A percentile compares a stretch with the other conserved stretches of the same genome.
These are phyloP conservation scores for Nymphalis polychloros DNA, from an alignment of 2,888 invertebrate genomes.

Conservation along the genomic window DNA sequence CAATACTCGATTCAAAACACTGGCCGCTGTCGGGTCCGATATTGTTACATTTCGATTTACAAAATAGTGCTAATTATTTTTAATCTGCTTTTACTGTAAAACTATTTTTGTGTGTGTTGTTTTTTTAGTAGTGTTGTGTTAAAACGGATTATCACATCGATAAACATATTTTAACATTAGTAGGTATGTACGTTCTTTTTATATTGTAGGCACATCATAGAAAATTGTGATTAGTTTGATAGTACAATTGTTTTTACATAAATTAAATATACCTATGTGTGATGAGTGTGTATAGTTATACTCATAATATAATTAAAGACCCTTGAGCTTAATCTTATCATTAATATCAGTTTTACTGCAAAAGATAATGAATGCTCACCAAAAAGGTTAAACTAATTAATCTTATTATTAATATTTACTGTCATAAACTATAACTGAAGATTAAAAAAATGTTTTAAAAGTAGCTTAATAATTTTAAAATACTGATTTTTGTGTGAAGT, in stretches of 20 bases:
- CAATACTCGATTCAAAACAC: conserved; percentile 43
- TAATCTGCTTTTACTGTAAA: not conserved
- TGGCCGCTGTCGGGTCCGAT: conserved; percentile 10
- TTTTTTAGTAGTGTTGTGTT: not conserved
- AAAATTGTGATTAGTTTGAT: too few species aligned
- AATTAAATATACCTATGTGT: too few species aligned
- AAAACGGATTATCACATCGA: not conserved
- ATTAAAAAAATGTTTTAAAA: too few species aligned
- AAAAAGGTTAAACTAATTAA: not conserved
- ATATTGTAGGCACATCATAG: too few species aligned
- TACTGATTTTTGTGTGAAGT: too few species aligned
- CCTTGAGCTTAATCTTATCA: conserved; percentile 4
- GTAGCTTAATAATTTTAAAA: too few species aligned
- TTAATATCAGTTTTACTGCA: not conserved
- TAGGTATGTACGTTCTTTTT: not conserved
- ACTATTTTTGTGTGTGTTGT: not conserved
- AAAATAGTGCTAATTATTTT: not conserved
- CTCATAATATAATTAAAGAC: not conserved
- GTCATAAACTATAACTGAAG: too few species aligned
- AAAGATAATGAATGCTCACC: not conserved
- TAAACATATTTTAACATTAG: not conserved
- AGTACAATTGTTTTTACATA: too few species aligned
- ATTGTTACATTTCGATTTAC: not conserved
- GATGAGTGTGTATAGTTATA: too few species aligned
- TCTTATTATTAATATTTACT: not conserved